A percentile compares a stretch with the other conserved stretches of the same genome.
Evolutionary conservation across 2,888 invertebrate genomes (phyloP).

Genomic region (Zonitis immaculata): DNA sequence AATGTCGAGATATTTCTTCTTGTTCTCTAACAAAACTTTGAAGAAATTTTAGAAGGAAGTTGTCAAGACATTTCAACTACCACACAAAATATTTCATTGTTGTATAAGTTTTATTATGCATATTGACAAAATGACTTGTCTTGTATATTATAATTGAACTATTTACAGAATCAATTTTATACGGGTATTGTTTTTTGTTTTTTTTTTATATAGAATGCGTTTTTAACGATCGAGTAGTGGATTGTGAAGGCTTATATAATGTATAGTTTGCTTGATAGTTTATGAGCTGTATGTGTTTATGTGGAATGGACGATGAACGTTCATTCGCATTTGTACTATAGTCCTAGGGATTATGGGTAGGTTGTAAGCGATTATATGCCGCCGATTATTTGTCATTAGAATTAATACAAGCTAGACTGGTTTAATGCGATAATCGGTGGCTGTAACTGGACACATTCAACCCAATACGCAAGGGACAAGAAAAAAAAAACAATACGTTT

Average conservation of each 20-base stretch:
- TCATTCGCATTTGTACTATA: conserved; percentile 15
- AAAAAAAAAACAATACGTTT: no score
- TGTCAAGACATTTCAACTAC: neutral
- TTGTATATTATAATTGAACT: no score
- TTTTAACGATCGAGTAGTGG: neutral
- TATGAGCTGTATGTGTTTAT: neutral
- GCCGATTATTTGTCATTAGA: conserved; percentile 32
- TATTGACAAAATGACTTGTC: neutral
- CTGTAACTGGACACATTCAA: conserved; percentile 13
- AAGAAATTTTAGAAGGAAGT: neutral
- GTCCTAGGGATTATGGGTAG: conserved; percentile 8
- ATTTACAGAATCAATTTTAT: no score
- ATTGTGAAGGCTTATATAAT: neutral
- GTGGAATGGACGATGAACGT: neutral
- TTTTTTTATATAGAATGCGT: no score
- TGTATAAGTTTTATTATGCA: neutral
- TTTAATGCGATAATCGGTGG: conserved; percentile 13
- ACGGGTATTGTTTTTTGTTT: no score
- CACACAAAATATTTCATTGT: neutral
- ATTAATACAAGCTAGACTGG: conserved; percentile 23
- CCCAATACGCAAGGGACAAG: no score
- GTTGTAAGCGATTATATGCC: conserved; percentile 19
- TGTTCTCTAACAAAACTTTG: no score
- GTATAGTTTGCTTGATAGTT: neutral
- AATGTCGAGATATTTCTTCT: neutral